Percentiles rank a stretch among this genome's conserved stretches.
phyloP scores from a whole-genome alignment of 2,797 vertebrate species.

The Erpetoichthys calabaricus region DNA sequence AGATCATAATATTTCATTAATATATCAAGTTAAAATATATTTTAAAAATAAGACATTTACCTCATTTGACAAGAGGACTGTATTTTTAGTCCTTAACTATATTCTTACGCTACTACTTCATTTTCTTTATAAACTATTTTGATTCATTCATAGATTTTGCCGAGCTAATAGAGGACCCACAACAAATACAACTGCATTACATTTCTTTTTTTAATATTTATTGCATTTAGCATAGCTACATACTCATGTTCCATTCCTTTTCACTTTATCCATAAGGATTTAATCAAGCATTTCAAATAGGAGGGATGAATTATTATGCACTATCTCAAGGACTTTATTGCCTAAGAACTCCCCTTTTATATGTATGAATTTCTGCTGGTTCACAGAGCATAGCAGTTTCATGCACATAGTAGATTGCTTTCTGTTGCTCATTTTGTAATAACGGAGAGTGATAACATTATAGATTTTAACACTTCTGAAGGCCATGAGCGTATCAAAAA shows the following conservation, averaged over 20 bases:
- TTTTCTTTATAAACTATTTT: too few species aligned
- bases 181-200: conserved; percentile 1
- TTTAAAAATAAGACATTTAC: too few species aligned
- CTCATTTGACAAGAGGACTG: too few species aligned
- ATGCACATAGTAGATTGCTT: not conserved
- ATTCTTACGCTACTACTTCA: too few species aligned
- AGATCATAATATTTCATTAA: too few species aligned
- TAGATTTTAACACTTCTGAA: not conserved
- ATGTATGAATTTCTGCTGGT: conserved; percentile 2
- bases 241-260: not conserved
- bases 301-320: not conserved
- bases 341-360: conserved; percentile 4
- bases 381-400: not conserved
- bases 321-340: conserved; percentile 3
- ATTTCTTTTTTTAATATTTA: conserved; percentile 3
- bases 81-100: too few species aligned
- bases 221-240: not conserved
- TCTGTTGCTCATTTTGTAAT: not conserved
- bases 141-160: too few species aligned
- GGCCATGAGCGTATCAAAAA: not conserved
- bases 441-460: not conserved
- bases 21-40: too few species aligned
- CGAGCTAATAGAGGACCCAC: too few species aligned
- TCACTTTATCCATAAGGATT: conserved; percentile 2
- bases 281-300: conserved; percentile 3